Conservation (phyloP, 2,113 vertebrate species). For the Proterorhinus semilunaris region DNA sequence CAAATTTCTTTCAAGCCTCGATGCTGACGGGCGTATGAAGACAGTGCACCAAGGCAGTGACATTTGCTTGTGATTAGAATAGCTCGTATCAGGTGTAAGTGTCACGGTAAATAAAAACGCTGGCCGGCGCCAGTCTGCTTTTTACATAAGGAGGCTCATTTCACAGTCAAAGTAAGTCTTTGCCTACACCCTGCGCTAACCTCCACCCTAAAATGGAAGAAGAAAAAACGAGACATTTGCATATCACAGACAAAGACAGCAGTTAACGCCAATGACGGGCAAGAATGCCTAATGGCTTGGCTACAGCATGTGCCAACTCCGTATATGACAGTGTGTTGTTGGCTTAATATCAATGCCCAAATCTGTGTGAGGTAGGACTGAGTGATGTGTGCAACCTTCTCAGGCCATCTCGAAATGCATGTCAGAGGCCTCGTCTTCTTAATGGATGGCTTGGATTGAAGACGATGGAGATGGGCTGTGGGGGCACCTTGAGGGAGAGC, state of each 20-base stretch:
- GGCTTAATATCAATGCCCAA: slow-evolving; percentile 64
- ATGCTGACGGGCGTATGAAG: slow-evolving; percentile 30
- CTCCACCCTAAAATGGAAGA: slow-evolving; percentile 65
- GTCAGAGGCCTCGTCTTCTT: slow-evolving; percentile 81
- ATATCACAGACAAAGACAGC: slow-evolving; percentile 80
- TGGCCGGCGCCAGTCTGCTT: slow-evolving; percentile 50
- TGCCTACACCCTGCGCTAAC: slow-evolving; percentile 66
- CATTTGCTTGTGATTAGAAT: slow-evolving; percentile 78
- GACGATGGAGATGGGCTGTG: slow-evolving; percentile 84
- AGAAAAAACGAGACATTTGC: slow-evolving; percentile 72
- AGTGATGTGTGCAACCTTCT: slow-evolving; percentile 35
- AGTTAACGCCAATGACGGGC: slow-evolving; percentile 73
- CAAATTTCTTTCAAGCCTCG: slow-evolving; percentile 54
- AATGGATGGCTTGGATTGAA: slow-evolving; percentile 79
- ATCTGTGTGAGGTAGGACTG: slow-evolving; percentile 61
- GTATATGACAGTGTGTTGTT: slow-evolving; percentile 65
- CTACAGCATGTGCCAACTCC: slow-evolving; percentile 62
- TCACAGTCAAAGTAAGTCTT: slow-evolving; percentile 77
- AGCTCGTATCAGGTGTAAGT: slow-evolving; percentile 69
- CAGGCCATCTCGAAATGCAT: slow-evolving; percentile 48
- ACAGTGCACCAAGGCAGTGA: slow-evolving; percentile 46
- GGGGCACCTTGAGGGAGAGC: slow-evolving; percentile 89
- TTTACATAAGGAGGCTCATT: slow-evolving; percentile 79
- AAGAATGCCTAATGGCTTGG: slow-evolving; percentile 74
- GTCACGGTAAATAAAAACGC: slow-evolving; percentile 75